phyloP scores from a whole-genome alignment of 2,113 vertebrate genomes.

The Vicugna pacos region DNA sequence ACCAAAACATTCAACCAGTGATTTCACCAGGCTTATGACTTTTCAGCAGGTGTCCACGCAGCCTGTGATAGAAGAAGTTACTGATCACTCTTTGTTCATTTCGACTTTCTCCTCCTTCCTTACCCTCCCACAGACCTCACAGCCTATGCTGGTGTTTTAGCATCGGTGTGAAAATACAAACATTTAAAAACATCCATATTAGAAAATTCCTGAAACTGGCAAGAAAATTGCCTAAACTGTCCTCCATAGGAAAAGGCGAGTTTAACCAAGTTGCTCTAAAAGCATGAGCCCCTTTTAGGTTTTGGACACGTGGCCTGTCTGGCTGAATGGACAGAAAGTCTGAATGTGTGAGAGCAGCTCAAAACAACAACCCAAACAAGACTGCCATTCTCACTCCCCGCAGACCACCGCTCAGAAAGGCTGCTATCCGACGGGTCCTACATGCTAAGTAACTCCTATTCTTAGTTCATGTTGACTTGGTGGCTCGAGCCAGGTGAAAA shows the following conservation, averaged over 20 bases:
- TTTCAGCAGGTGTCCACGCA: conserved; percentile 66
- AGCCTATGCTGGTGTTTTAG: not conserved
- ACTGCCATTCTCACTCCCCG: conserved; percentile 70
- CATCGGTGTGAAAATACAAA: not conserved
- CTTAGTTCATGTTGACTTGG: conserved; percentile 78
- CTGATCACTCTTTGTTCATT: conserved; percentile 14
- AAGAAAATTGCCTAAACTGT: not conserved
- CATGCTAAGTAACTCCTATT: conserved; percentile 86
- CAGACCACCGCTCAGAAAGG: conserved; percentile 69
- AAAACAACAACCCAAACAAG: conserved; percentile 83
- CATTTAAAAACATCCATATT: not conserved
- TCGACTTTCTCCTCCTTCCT: not conserved
- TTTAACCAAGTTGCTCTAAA: conserved; percentile 51
- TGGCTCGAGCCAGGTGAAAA: conserved; percentile 87
- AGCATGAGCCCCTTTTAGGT: conserved; percentile 63
- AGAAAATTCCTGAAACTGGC: not conserved
- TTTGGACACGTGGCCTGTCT: conserved; percentile 71
- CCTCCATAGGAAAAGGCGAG: conserved; percentile 42
- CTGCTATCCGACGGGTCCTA: conserved; percentile 67
- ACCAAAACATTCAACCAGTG: conserved; percentile 58
- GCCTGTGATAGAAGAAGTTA: not conserved
- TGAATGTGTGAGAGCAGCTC: conserved; percentile 70
- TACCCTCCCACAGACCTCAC: fast-evolving
- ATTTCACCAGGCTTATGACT: conserved; percentile 23
- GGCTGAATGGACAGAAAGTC: conserved; percentile 80